Conservation (phyloP, 1,140 invertebrate species). For the Venustaconcha ellipsiformis region DNA sequence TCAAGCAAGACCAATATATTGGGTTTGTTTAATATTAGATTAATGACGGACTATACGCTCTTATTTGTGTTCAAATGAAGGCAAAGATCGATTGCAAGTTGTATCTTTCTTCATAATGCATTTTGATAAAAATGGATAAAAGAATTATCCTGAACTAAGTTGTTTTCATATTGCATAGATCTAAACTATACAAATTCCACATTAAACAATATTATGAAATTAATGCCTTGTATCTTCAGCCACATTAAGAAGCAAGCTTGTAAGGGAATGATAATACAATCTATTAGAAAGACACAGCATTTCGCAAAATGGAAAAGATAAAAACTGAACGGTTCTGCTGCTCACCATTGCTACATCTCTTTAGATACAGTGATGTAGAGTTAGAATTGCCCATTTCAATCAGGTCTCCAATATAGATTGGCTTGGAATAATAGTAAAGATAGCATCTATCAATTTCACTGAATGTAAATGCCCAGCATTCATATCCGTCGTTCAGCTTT, state of each 20-base stretch:
- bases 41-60: too few species aligned
- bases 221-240: neutral
- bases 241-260: neutral
- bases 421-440: constrained; percentile 18
- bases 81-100: too few species aligned
- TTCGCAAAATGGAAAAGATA: too few species aligned
- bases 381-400: neutral
- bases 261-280: too few species aligned
- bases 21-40: too few species aligned
- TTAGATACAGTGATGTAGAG: constrained; percentile 12
- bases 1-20: too few species aligned
- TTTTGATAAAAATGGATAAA: too few species aligned
- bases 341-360: constrained; percentile 22
- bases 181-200: neutral
- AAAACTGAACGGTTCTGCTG: neutral
- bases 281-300: too few species aligned
- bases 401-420: neutral
- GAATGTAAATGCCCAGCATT: constrained; percentile 31
- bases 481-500: constrained; percentile 10
- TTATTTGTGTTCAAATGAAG: too few species aligned
- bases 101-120: too few species aligned
- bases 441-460: constrained; percentile 25
- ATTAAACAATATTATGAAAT: neutral
- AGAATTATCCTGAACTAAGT: too few species aligned
- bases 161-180: too few species aligned